Evolutionary conservation across 2,113 vertebrate species (phyloP).

Genomic region (Andinoacara biseriatus): DNA sequence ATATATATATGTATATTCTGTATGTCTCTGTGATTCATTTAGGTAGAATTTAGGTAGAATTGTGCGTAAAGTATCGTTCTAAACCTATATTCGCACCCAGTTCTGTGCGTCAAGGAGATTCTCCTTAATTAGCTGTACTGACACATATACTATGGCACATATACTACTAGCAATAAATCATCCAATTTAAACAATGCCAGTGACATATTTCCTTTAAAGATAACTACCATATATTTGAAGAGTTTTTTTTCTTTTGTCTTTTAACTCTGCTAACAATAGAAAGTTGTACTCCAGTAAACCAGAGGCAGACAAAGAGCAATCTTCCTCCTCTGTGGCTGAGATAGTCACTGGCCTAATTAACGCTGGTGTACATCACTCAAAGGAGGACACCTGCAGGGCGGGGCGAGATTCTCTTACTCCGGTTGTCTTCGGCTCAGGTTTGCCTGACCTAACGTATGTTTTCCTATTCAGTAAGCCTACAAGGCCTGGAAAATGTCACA

Average conservation of each 20-base stretch:
- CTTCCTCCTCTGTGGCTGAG: neutral
- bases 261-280: constrained; percentile 16
- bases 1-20: too few species aligned
- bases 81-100: too few species aligned
- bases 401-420: constrained; percentile 2
- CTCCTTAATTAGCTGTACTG: neutral
- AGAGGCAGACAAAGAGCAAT: constrained; percentile 43
- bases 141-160: neutral
- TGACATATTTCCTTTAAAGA: neutral
- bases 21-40: too few species aligned
- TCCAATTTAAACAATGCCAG: neutral
- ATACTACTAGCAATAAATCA: neutral
- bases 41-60: neutral
- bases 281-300: constrained; percentile 18
- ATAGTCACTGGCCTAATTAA: constrained; percentile 53
- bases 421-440: neutral
- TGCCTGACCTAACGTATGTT: neutral
- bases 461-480: neutral
- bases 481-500: neutral
- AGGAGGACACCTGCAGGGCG: constrained; percentile 50
- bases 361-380: constrained; percentile 28
- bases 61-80: neutral
- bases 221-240: neutral
- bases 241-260: neutral
- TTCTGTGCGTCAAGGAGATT: neutral